Evolutionary conservation across 1,140 invertebrate genomes (phyloP), one percentile per base, ranked within the genome.

Genomic region (Bombus cullumanus): DNA sequence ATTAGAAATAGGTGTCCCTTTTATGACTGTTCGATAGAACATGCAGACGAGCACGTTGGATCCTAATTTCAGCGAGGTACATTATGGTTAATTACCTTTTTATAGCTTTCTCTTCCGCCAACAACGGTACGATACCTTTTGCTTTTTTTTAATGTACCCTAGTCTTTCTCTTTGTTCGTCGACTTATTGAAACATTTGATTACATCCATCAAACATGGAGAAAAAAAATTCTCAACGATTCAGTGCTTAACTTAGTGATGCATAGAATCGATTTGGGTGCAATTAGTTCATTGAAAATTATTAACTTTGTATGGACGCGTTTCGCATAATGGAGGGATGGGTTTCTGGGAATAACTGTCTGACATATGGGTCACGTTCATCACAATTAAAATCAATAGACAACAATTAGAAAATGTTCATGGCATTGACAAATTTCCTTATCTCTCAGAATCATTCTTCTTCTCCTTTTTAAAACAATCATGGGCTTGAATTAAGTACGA

Each of bases 241-340:
- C 28, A 41, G 34, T 22, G 22, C 18, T 28, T 57, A 15, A 6
- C 37, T 39, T 39, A 9, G 12, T 6, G 68, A 59, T 22, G 15
- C n/a, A 31, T 5, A 6, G 31, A 47, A 72, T 82, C 80, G 57
- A 74, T 82, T 64, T 41, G 53, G 9, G 25, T 31, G 43, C 71
- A 75, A 75, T 82, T 82, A 75, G 31, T 82, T 82, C 81, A 47
- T 75, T 75, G 57, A 64, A 74, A 82, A 75, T 64, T 82, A 75
- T 82, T 81, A 72, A 73, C 13, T 75, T 62, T 25, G 0, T 34
- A 62, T 3, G 39, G 43, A 73, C 53, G 39, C 39, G 39, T 64
- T 82, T 74, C 53, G 47, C 3, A 64, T 64, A 74, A 64, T 74
- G n/a, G 25, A n/a, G 43, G n/a, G 57, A 75, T 82, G 39, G 72